These are phyloP conservation scores for Lordiphosa stackelbergi DNA, from an alignment of 1,140 invertebrate species.

Conservation along the genomic window DNA sequence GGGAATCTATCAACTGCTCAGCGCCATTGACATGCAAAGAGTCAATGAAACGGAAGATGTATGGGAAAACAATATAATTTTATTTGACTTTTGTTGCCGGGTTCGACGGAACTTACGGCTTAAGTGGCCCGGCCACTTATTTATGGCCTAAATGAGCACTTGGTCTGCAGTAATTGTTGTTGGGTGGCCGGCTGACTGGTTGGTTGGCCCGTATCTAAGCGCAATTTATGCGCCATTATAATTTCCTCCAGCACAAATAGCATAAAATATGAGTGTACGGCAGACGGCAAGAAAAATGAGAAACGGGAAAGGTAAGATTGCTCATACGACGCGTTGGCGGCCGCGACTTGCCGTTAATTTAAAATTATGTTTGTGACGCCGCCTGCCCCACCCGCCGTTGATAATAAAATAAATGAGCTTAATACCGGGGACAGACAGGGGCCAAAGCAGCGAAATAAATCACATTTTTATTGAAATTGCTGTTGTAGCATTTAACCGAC, in stretches of 20 bases:
- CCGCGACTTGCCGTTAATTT: slow-evolving; percentile 54
- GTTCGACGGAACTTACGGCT: slow-evolving; percentile 24
- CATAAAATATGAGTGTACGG: slow-evolving; percentile 37
- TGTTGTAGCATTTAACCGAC: slow-evolving; percentile 33
- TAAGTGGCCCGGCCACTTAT: slow-evolving; percentile 41
- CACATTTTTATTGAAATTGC: slow-evolving; percentile 53
- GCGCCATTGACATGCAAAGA: slow-evolving; percentile 11
- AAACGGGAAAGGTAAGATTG: slow-evolving; percentile 32
- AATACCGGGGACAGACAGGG: slow-evolving; percentile 16
- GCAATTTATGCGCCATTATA: slow-evolving; percentile 55
- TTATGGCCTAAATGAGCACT: slow-evolving; percentile 47
- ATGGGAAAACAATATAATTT: slow-evolving; percentile 48
- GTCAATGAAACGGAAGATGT: slow-evolving; percentile 20
- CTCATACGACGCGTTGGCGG: slow-evolving; percentile 37
- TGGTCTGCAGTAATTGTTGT: slow-evolving; percentile 41
- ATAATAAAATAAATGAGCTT: slow-evolving; percentile 58
- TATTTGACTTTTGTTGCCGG: slow-evolving; percentile 51
- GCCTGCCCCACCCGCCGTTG: slow-evolving; percentile 25
- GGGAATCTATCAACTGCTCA: slow-evolving; percentile 11
- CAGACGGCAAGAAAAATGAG: slow-evolving; percentile 8
- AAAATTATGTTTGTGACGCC: slow-evolving; percentile 55
- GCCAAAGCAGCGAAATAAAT: slow-evolving; percentile 30
- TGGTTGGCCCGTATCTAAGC: slow-evolving; percentile 20
- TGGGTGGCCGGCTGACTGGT: slow-evolving; percentile 2
- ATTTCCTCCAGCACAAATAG: slow-evolving; percentile 45